A percentile compares a stretch with the other conserved stretches of the same genome.
phyloP scores from a whole-genome alignment of 2,113 vertebrate genomes.

The Sinocyclocheilus maitianheensis region DNA sequence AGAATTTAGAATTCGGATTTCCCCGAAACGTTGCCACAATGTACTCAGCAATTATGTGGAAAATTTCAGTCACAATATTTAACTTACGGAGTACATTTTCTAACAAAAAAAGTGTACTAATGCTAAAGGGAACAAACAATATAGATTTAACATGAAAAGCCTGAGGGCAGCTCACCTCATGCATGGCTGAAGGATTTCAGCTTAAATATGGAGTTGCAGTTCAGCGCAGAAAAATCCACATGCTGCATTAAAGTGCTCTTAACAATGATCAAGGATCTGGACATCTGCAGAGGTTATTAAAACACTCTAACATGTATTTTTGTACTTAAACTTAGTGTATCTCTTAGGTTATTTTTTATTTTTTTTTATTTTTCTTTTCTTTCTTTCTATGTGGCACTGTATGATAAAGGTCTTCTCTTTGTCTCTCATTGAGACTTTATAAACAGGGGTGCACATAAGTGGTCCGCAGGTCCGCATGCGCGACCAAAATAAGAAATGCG shows the following conservation, averaged over 20 bases:
- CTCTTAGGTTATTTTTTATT: too few relatives aligned
- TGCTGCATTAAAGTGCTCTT: conserved; percentile 17
- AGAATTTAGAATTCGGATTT: neutral
- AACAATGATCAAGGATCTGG: neutral
- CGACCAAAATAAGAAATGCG: too few relatives aligned
- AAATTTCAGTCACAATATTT: neutral
- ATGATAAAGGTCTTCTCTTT: neutral
- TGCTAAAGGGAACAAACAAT: neutral
- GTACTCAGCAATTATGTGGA: neutral
- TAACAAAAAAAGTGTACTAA: neutral
- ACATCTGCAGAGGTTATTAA: neutral
- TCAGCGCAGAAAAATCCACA: neutral
- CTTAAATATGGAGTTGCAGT: neutral
- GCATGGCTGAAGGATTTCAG: neutral
- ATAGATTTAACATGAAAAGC: conserved; percentile 5
- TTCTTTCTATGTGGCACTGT: neutral
- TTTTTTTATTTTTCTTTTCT: neutral
- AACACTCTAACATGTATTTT: neutral
- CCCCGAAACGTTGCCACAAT: neutral
- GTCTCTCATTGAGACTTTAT: neutral
- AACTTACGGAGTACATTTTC: neutral
- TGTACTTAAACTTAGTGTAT: neutral
- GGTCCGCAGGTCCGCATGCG: too few relatives aligned
- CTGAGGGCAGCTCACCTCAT: neutral
- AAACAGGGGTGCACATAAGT: too few relatives aligned